Conservation (phyloP, 1,140 invertebrate species). For the Scaptomyza pallida region DNA sequence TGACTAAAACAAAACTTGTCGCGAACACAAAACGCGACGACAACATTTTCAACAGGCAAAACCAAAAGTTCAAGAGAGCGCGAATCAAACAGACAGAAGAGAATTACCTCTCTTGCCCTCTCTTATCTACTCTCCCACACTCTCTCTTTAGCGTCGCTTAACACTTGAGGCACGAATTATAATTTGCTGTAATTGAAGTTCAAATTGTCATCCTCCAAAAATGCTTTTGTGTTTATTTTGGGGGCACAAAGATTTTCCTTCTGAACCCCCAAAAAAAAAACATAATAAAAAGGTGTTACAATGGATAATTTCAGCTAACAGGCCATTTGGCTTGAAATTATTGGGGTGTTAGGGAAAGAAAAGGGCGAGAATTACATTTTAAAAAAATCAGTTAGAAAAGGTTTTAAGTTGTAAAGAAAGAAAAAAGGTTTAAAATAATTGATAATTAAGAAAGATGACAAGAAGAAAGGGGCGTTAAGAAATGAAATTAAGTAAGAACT, state of each 20-base stretch:
- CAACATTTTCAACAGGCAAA: neutral
- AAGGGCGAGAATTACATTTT: no score
- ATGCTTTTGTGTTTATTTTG: slow-evolving; percentile 39
- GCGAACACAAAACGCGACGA: slow-evolving; percentile 27
- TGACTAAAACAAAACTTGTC: slow-evolving; percentile 52
- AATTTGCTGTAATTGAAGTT: slow-evolving; percentile 79
- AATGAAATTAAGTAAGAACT: neutral
- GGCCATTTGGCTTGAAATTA: slow-evolving; percentile 2
- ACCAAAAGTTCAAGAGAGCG: slow-evolving; percentile 9
- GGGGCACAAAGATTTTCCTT: slow-evolving; percentile 49
- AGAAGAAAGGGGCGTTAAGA: neutral
- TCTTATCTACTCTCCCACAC: neutral
- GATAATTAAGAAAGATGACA: neutral
- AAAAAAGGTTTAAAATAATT: neutral
- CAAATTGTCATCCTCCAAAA: slow-evolving; percentile 55
- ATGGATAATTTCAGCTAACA: slow-evolving; percentile 32
- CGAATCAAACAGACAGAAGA: slow-evolving; percentile 1
- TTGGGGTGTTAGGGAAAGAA: neutral
- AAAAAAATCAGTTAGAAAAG: no score
- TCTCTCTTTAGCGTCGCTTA: slow-evolving; percentile 27
- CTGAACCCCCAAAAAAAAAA: slow-evolving; percentile 25
- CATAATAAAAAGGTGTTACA: slow-evolving; percentile 58
- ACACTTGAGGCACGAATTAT: slow-evolving; percentile 65
- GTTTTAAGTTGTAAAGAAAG: neutral
- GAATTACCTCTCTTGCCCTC: slow-evolving; percentile 7